Evolutionary conservation across 1,140 invertebrate species (phyloP), one percentile per base, ranked within the genome.

Genomic region (Calliopsis andreniformis): DNA sequence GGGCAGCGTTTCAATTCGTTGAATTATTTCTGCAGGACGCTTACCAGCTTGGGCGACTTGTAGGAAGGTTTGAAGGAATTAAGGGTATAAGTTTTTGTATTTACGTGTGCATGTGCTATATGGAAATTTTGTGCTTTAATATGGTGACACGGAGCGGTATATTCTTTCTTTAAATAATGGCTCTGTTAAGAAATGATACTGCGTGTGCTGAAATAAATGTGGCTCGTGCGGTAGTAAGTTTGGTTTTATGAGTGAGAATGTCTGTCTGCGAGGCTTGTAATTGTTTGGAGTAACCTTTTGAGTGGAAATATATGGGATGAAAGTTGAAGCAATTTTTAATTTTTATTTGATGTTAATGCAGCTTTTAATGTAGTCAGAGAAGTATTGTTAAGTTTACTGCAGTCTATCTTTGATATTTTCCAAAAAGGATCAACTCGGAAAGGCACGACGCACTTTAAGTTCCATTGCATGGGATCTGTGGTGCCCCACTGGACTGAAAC

Each of bases 401-500:
- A n/a, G 51, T 39, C n/a, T 23, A 67, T 67, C 64, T 47, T 42
- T 5, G 3, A 39, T 39, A 53, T 39, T 39, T 53, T 32, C 47
- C 10, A 8, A 18, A 1, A 20, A 28, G n/a, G 4, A 20, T n/a
- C 28, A 28, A 66, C 20, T 25, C n/a, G n/a, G n/a, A n/a, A n/a
- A n/a, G n/a, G 12, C 23, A 39, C 35, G 51, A 30, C 20, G 23
- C 35, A 32, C 45, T 49, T 61, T 25, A 70, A 47, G 55, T 23
- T 25, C 20, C 2, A n/a, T 3, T 3, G 10, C 14, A 14, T 10
- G 18, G 10, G n/a, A 32, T 59, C 32, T n/a, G n/a, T n/a, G 32
- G 6, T 43, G 35, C 3, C 23, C n/a, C 16, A 18, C 63, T 45
- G 61, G 55, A 20, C 35, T n/a, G 67, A 51, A 80, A 79, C 32